A percentile compares a stretch with the other conserved stretches of the same genome.
Evolutionary conservation across 2,113 vertebrate genomes (phyloP).

Genomic region (human (Homo sapiens)): DNA sequence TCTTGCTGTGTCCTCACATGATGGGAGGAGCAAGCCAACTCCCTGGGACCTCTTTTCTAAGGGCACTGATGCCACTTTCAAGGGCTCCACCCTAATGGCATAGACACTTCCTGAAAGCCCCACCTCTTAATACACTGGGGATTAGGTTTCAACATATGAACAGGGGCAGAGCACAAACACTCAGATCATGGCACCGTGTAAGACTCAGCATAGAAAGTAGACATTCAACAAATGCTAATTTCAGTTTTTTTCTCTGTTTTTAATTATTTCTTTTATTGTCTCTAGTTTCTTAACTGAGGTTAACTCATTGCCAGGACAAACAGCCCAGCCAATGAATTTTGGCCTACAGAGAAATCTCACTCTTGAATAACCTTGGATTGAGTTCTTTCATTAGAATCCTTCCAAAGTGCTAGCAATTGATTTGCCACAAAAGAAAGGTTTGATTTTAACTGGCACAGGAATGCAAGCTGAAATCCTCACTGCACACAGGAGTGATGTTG

Average conservation of each 20-base stretch:
- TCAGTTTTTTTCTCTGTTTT: not conserved
- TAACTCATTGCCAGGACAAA: not conserved
- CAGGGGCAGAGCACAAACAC: not conserved
- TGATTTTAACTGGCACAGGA: not conserved
- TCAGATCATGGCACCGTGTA: not conserved
- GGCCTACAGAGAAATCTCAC: not conserved
- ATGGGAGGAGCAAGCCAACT: too few species aligned
- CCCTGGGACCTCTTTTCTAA: not conserved
- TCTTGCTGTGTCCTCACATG: not conserved
- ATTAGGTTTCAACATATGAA: too few species aligned
- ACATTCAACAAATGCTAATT: not conserved
- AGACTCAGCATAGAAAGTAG: not conserved
- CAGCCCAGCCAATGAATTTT: not conserved
- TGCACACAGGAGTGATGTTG: not conserved
- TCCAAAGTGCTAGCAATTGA: not conserved
- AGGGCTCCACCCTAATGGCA: not conserved
- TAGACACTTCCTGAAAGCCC: accelerated
- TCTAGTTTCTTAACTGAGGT: not conserved
- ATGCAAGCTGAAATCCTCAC: not conserved
- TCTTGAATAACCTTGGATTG: not conserved
- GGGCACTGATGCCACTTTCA: not conserved
- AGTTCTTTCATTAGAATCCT: not conserved
- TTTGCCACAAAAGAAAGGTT: constrained; percentile 24
- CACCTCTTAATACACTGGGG: too few species aligned
- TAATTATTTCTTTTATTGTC: not conserved